phyloP scores from a whole-genome alignment of 2,888 invertebrate genomes.

The Apamea crenata region DNA sequence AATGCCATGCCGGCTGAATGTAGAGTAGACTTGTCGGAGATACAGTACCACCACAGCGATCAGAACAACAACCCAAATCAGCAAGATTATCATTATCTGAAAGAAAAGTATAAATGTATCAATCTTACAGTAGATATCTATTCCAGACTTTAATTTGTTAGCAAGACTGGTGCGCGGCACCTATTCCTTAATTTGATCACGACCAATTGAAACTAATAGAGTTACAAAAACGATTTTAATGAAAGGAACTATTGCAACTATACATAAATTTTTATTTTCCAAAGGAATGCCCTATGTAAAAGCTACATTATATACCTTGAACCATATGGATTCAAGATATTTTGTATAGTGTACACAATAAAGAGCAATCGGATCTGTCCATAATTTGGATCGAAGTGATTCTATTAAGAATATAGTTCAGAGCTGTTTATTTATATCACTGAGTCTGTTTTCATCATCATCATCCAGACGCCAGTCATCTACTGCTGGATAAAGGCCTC shows the following conservation, averaged over 20 bases:
- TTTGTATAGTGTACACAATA: no score
- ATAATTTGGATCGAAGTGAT: not conserved
- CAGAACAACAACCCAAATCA: conserved; percentile 69
- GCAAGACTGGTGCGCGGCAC: no score
- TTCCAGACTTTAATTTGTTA: not conserved
- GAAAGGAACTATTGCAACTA: no score
- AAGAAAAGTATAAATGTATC: not conserved
- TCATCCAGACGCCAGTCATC: not conserved
- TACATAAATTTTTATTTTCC: not conserved
- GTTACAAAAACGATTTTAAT: not conserved
- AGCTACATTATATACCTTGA: no score
- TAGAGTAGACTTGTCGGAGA: conserved; percentile 66
- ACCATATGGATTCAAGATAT: no score
- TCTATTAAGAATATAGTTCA: not conserved
- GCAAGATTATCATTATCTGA: conserved; percentile 67
- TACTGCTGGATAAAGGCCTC: no score
- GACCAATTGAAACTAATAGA: not conserved
- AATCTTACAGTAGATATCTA: not conserved
- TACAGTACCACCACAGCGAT: conserved; percentile 65
- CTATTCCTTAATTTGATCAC: not conserved
- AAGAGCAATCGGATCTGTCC: not conserved
- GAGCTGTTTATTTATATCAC: not conserved
- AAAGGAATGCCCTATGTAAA: no score
- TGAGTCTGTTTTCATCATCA: not conserved
- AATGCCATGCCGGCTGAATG: conserved; percentile 71